Evolutionary conservation across 2,888 invertebrate species (phyloP).

Genomic region (Achlya flavicornis): DNA sequence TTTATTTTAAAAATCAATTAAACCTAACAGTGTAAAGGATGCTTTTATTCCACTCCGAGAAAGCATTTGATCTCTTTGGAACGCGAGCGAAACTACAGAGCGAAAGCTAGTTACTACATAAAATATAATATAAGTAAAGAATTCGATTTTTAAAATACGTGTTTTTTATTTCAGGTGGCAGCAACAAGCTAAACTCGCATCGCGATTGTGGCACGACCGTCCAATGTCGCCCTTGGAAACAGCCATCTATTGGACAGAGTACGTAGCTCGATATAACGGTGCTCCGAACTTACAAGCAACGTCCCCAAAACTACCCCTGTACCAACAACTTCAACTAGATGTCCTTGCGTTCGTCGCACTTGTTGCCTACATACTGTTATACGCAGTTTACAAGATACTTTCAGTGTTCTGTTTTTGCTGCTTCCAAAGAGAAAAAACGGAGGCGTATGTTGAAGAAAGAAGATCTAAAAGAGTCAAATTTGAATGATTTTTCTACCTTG

Average conservation of each 20-base stretch:
- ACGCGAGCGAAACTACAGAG: too few relatives aligned
- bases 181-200: slow-evolving; percentile 69
- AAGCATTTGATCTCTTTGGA: too few relatives aligned
- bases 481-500: slow-evolving; percentile 48
- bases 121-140: neutral
- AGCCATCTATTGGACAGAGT: slow-evolving; percentile 85
- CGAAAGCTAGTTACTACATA: too few relatives aligned
- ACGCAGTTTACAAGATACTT: slow-evolving; percentile 63
- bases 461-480: slow-evolving; percentile 73
- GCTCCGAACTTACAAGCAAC: slow-evolving; percentile 68
- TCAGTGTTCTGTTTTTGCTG: slow-evolving; percentile 68
- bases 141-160: neutral
- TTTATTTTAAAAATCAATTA: too few relatives aligned
- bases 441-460: slow-evolving; percentile 54
- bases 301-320: slow-evolving; percentile 62
- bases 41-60: too few relatives aligned
- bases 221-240: slow-evolving; percentile 78
- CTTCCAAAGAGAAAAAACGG: slow-evolving; percentile 45
- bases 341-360: slow-evolving; percentile 68
- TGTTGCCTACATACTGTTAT: slow-evolving; percentile 60
- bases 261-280: slow-evolving; percentile 76
- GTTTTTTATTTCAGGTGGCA: slow-evolving; percentile 60
- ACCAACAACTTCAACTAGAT: slow-evolving; percentile 73
- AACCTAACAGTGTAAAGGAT: too few relatives aligned
- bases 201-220: slow-evolving; percentile 81